Evolutionary conservation across 2,113 vertebrate genomes (phyloP).

Genomic region (Pomatostomus ruficeps): DNA sequence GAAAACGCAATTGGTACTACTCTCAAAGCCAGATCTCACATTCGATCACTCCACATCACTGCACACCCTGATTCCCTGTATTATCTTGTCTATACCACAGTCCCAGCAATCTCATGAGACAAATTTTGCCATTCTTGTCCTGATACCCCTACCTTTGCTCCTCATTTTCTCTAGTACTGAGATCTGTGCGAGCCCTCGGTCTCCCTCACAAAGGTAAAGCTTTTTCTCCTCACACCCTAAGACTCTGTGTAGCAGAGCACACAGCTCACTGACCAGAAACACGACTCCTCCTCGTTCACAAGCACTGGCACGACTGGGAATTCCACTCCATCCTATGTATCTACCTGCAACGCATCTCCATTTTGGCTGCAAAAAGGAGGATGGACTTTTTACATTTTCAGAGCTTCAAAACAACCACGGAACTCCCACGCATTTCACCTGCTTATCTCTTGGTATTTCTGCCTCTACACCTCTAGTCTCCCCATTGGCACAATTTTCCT

Average conservation of each 20-base stretch:
- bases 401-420: not conserved
- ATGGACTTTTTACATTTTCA: not conserved
- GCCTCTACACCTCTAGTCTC: not conserved
- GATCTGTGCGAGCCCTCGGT: not conserved
- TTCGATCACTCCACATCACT: not conserved
- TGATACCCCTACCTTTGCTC: not conserved
- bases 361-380: not conserved
- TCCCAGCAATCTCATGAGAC: not conserved
- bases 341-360: not conserved
- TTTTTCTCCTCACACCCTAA: fast-evolving
- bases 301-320: not conserved
- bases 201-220: not conserved
- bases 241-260: not conserved
- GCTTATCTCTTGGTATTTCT: not conserved
- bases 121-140: not conserved
- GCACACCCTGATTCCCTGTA: fast-evolving
- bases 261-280: not conserved
- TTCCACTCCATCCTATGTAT: not conserved
- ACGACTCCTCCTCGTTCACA: not conserved
- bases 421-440: not conserved
- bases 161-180: not conserved
- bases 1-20: not conserved
- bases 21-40: not conserved
- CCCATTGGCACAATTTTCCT: not conserved
- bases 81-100: not conserved